Conservation (phyloP, 2,797 vertebrate genomes). For the Hippoglossus hippoglossus region DNA sequence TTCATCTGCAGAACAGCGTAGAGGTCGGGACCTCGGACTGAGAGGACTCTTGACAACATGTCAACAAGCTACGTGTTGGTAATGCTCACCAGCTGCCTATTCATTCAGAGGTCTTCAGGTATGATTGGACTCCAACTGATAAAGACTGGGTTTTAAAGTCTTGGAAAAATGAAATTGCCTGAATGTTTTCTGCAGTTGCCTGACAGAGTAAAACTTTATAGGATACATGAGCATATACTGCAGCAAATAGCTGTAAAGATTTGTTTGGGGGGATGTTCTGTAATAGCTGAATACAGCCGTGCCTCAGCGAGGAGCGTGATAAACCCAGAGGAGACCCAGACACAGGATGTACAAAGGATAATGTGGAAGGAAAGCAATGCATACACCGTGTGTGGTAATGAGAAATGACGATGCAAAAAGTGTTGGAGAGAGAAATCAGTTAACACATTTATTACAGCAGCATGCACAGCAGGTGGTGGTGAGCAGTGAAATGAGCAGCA, state of each 20-base stretch:
- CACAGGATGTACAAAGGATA: slow-evolving; percentile 10
- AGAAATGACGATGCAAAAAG: not conserved
- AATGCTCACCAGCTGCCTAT: no score
- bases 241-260: not conserved
- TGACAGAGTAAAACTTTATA: no score
- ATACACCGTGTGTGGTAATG: slow-evolving; percentile 3
- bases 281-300: slow-evolving; percentile 17
- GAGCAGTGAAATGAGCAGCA: slow-evolving; percentile 36
- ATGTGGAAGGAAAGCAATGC: slow-evolving; percentile 22
- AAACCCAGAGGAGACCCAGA: slow-evolving; percentile 18
- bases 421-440: slow-evolving; percentile 31
- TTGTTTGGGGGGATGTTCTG: not conserved
- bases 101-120: no score
- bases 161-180: no score
- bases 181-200: no score
- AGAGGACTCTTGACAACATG: no score
- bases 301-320: slow-evolving; percentile 6
- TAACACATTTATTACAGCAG: slow-evolving; percentile 19
- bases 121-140: no score
- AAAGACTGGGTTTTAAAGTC: no score
- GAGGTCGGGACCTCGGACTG: no score
- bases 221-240: no score
- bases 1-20: no score
- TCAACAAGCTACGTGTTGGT: no score
- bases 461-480: slow-evolving; percentile 32